Conservation (phyloP, 1,140 invertebrate species). For the Zaprionus kolodkinae region DNA sequence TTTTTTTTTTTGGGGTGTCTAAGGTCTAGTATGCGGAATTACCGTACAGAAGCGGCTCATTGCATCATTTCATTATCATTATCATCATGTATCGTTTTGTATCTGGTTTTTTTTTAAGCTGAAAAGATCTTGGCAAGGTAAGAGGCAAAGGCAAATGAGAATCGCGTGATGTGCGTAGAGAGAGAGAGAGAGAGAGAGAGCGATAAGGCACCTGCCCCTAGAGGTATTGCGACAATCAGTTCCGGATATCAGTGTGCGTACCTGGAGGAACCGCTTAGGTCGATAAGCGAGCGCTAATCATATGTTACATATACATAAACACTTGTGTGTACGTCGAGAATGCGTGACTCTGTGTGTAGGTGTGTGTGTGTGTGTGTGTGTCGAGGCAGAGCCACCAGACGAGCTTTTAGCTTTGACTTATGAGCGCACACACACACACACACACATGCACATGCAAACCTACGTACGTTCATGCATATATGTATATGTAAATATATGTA, state of each 20-base stretch:
- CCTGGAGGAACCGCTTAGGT: conserved; percentile 8
- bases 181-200: too few relatives aligned
- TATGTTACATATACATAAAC: conserved; percentile 7
- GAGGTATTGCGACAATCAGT: conserved; percentile 5
- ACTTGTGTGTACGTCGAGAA: not conserved
- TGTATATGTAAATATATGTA: not conserved
- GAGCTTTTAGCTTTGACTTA: conserved; percentile 32
- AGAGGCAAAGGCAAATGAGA: not conserved
- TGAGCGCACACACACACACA: not conserved
- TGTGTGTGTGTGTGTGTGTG: not conserved
- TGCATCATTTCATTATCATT: conserved; percentile 29
- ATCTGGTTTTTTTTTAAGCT: not conserved
- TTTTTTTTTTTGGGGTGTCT: conserved; percentile 9
- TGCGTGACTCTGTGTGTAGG: not conserved
- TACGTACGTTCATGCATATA: not conserved
- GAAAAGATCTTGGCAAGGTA: not conserved
- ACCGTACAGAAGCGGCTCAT: not conserved
- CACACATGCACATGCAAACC: not conserved
- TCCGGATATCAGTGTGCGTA: conserved; percentile 35
- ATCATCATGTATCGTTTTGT: conserved; percentile 5
- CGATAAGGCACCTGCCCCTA: conserved; percentile 3
- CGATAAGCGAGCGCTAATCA: conserved; percentile 18
- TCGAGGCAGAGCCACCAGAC: conserved; percentile 28
- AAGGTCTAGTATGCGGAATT: conserved; percentile 14
- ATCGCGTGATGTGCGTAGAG: conserved; percentile 23